A percentile compares a stretch with the other conserved stretches of the same genome.
phyloP scores from a whole-genome alignment of 2,113 vertebrate species.

The Corythoichthys haematopterus region DNA sequence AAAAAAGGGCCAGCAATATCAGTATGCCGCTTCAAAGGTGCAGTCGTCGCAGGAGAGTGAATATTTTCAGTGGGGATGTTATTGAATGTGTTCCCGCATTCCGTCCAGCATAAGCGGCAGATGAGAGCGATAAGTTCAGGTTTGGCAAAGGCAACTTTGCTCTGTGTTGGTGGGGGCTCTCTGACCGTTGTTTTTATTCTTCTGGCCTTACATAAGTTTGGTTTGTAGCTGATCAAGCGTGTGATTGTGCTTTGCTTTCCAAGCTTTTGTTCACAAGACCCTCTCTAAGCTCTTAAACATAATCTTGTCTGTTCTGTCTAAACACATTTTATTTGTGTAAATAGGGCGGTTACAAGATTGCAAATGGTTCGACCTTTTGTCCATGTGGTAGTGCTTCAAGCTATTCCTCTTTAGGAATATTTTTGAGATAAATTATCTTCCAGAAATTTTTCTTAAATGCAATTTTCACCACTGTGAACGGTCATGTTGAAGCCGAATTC shows the following conservation, averaged over 20 bases:
- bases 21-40: slow-evolving; percentile 50
- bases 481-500: background rate
- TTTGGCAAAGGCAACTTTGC: slow-evolving; percentile 53
- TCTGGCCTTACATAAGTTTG: slow-evolving; percentile 8
- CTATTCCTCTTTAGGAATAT: background rate
- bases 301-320: background rate
- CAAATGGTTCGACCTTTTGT: slow-evolving; percentile 1
- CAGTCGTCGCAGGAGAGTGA: slow-evolving; percentile 3
- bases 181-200: slow-evolving; percentile 23
- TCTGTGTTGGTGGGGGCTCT: slow-evolving; percentile 46
- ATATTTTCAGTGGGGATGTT: slow-evolving; percentile 28
- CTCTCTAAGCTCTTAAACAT: slow-evolving; percentile 1
- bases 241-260: background rate
- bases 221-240: background rate
- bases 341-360: background rate
- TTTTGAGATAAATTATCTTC: no score
- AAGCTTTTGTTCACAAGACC: background rate
- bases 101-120: slow-evolving; percentile 46
- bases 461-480: background rate
- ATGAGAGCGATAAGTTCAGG: slow-evolving; percentile 50
- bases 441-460: no score
- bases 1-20: slow-evolving; percentile 46
- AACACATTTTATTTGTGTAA: slow-evolving; percentile 1
- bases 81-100: slow-evolving; percentile 51
- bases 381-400: background rate